Evolutionary conservation across 2,113 vertebrate species (phyloP).

Genomic region (Elachura formosa): DNA sequence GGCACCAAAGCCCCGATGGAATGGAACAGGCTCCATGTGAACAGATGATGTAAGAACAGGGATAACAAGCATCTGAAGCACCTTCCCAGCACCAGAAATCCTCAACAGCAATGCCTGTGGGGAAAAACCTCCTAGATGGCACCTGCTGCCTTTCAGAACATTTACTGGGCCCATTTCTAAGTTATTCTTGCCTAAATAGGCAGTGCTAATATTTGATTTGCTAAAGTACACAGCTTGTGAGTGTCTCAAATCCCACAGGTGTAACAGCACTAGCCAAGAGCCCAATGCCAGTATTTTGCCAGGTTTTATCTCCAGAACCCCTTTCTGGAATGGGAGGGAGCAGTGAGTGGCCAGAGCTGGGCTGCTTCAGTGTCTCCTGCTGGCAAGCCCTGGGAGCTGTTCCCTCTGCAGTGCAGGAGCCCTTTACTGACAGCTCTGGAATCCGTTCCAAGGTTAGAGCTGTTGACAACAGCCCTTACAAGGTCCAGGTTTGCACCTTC

Average conservation of each 20-base stretch:
- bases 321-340: background rate
- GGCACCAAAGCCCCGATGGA: background rate
- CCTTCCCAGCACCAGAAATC: background rate
- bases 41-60: background rate
- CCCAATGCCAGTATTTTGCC: background rate
- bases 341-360: background rate
- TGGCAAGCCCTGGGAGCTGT: background rate
- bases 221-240: background rate
- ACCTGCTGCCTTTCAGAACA: background rate
- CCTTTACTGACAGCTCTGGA: background rate
- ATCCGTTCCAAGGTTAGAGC: rapidly evolving
- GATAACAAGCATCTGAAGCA: background rate
- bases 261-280: background rate
- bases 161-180: background rate
- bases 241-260: background rate
- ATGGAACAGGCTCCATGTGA: background rate
- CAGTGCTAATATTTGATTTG: background rate
- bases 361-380: background rate
- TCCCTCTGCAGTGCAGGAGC: background rate
- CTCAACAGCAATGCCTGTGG: background rate
- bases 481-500: background rate
- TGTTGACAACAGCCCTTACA: background rate
- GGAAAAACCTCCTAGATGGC: background rate
- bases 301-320: background rate
- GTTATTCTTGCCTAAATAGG: background rate